Evolutionary conservation across 2,797 vertebrate genomes (phyloP).

Genomic region (Florisuga fusca): DNA sequence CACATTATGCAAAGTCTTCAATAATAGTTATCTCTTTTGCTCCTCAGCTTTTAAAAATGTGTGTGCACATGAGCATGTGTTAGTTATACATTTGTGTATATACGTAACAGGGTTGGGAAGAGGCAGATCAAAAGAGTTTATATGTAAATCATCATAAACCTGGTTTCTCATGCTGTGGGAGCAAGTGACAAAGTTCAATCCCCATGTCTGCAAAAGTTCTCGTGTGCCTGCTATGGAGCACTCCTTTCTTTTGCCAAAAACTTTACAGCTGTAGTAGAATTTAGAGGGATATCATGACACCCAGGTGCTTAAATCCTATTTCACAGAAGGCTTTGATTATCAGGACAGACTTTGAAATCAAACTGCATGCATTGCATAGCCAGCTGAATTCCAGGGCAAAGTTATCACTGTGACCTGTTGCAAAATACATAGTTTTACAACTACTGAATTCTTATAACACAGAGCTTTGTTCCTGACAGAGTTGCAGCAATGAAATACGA

Average conservation of each 20-base stretch:
- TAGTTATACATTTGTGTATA: background rate
- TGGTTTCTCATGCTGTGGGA: background rate
- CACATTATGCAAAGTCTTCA: background rate
- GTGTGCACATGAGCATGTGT: fast-evolving
- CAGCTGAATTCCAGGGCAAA: slow-evolving; percentile 45
- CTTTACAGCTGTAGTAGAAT: slow-evolving; percentile 4
- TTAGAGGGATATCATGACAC: background rate
- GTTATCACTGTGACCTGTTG: slow-evolving; percentile 55
- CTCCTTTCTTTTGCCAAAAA: background rate
- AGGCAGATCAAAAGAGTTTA: background rate
- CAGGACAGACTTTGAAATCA: slow-evolving; percentile 65
- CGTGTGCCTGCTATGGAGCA: background rate
- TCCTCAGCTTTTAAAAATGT: background rate
- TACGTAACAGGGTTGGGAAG: background rate
- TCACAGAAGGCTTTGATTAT: background rate
- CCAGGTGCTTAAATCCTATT: background rate
- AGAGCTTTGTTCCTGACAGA: slow-evolving; percentile 16
- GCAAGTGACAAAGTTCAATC: background rate
- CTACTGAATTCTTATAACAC: background rate
- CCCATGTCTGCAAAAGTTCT: background rate
- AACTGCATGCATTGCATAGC: slow-evolving; percentile 17
- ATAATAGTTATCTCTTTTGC: background rate
- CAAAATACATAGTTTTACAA: slow-evolving; percentile 44
- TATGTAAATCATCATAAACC: background rate
- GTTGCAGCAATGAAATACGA: slow-evolving; percentile 39